Conservation (phyloP, 1,140 invertebrate species). For the Bathynomus jamesi region DNA sequence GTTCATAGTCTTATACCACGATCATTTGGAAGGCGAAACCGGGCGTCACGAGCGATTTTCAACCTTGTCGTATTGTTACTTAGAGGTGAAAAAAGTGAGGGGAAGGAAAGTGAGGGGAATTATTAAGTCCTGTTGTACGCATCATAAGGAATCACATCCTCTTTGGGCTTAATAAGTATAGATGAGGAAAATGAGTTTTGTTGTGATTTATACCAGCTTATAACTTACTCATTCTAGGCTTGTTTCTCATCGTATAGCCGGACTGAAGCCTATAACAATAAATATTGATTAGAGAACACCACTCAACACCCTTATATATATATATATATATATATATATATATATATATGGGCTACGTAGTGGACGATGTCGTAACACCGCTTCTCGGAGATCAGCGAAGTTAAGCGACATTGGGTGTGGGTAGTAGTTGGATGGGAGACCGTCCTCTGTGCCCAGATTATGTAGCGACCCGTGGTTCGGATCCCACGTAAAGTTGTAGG, state of each 20-base stretch:
- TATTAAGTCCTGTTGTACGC: neutral
- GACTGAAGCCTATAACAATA: neutral
- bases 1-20: too few relatives aligned
- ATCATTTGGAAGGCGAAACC: too few relatives aligned
- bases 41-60: too few relatives aligned
- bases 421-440: too few relatives aligned
- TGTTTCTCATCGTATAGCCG: neutral
- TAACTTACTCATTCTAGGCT: neutral
- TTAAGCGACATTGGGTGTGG: too few relatives aligned
- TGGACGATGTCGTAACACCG: too few relatives aligned
- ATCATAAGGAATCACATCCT: conserved; percentile 1
- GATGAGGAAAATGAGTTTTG: neutral
- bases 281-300: neutral
- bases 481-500: too few relatives aligned
- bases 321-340: conserved; percentile 3
- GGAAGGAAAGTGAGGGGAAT: neutral
- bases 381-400: too few relatives aligned
- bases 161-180: neutral
- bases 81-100: neutral
- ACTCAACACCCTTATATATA: neutral
- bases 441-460: too few relatives aligned
- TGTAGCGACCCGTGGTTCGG: too few relatives aligned
- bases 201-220: neutral
- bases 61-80: neutral
- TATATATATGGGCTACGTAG: neutral